Evolutionary conservation across 2,888 invertebrate genomes (phyloP), one percentile per base, ranked within the genome.

Genomic region (Teinopalpus imperialis): DNA sequence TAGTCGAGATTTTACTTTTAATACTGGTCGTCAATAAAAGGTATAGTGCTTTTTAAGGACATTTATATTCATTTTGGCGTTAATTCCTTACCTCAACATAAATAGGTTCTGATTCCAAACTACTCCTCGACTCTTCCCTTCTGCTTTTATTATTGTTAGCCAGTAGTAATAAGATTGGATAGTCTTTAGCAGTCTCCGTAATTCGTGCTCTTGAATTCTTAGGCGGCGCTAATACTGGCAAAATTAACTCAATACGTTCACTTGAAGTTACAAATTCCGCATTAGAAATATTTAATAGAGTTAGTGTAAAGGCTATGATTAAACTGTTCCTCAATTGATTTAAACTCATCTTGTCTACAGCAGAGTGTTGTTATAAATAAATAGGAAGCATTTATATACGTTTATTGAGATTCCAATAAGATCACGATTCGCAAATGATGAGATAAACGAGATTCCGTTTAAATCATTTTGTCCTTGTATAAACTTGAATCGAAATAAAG

Each of bases 21-120:
- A n/a, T n/a, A n/a, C n/a, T n/a, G n/a, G n/a, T n/a, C n/a, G n/a
- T n/a, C n/a, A n/a, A n/a, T n/a, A n/a, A n/a, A n/a, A n/a, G n/a
- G n/a, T n/a, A n/a, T n/a, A n/a, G n/a, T n/a, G n/a, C n/a, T n/a
- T n/a, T n/a, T n/a, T n/a, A n/a, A n/a, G n/a, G n/a, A n/a, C n/a
- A n/a, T n/a, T n/a, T n/a, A n/a, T n/a, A n/a, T n/a, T n/a, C n/a
- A n/a, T n/a, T n/a, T n/a, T n/a, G n/a, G n/a, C n/a, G n/a, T n/a
- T n/a, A n/a, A n/a, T n/a, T 23, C 48, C 85, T 77, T 58, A 86
- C 86, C 65, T 79, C 61, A 1, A 85, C 82, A 41, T 83, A 85
- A 32, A 85, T 66, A 2, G 76, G 81, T 12, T 65, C n/a, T 52
- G 1, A 55, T 37, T n/a, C n/a, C n/a, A n/a, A n/a, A n/a, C n/a